phyloP scores from a whole-genome alignment of 2,113 vertebrate species.

The Elaphurus davidianus region DNA sequence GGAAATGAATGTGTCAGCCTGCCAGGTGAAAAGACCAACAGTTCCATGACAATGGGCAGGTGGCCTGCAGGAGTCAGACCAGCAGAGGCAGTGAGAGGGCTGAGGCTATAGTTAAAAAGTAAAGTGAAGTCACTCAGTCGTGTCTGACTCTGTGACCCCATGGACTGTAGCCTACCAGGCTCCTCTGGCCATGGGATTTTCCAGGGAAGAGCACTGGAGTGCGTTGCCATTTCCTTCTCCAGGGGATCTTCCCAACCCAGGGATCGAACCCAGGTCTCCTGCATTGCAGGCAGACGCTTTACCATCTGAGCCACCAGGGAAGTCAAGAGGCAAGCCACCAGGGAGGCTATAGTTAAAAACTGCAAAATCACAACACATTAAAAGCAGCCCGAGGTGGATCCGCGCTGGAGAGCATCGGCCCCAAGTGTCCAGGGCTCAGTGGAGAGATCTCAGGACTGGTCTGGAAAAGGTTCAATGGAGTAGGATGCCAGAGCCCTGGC shows the following conservation, averaged over 20 bases:
- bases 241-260: neutral
- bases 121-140: neutral
- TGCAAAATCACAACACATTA: neutral
- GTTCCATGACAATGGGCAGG: neutral
- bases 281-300: neutral
- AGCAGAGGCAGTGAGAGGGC: neutral
- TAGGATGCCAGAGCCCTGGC: neutral
- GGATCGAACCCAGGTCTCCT: neutral
- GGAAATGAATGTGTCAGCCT: neutral
- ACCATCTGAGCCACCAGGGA: neutral
- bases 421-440: neutral
- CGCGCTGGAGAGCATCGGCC: rapidly evolving
- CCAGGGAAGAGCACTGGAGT: neutral
- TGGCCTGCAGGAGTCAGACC: neutral
- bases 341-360: neutral
- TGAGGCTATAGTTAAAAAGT: neutral
- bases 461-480: neutral
- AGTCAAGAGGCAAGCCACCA: neutral
- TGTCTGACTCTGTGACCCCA: neutral
- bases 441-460: neutral
- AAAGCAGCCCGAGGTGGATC: neutral
- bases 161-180: neutral
- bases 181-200: neutral
- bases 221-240: neutral
- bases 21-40: neutral